phyloP scores from a whole-genome alignment of 1,140 invertebrate genomes.

The Drosophila tsacasi region DNA sequence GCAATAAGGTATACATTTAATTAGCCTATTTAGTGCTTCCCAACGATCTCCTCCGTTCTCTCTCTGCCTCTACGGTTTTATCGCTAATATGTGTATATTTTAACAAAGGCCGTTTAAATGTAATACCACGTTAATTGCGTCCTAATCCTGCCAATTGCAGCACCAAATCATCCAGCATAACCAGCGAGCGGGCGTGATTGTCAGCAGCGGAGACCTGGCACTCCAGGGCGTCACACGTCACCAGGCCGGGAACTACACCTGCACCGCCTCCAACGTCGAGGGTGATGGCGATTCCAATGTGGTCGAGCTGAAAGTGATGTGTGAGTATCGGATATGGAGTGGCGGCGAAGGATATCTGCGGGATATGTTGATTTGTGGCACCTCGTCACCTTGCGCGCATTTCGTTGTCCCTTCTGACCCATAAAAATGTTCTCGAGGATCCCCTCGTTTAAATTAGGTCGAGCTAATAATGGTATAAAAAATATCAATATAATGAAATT shows the following conservation, averaged over 20 bases:
- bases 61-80: too few relatives aligned
- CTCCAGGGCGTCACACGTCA: conserved; percentile 91
- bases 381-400: conserved; percentile 6
- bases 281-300: conserved; percentile 93
- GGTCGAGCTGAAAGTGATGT: conserved; percentile 94
- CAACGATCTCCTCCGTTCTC: not conserved
- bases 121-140: conserved; percentile 10
- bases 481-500: too few relatives aligned
- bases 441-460: too few relatives aligned
- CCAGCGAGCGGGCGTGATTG: conserved; percentile 92
- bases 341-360: not conserved
- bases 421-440: conserved; percentile 20
- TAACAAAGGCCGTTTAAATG: not conserved
- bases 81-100: not conserved
- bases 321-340: conserved; percentile 88
- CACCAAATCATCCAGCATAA: conserved; percentile 92
- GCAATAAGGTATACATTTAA: not conserved
- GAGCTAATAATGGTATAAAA: too few relatives aligned
- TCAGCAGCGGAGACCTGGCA: conserved; percentile 92
- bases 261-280: conserved; percentile 94
- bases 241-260: conserved; percentile 94
- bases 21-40: not conserved
- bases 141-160: conserved; percentile 86
- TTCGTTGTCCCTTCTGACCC: conserved; percentile 6
- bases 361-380: conserved; percentile 27